Base-by-base conservation (phyloP, 2,113 vertebrate genomes). In the Rhegmatorhina hoffmannsi region DNA sequence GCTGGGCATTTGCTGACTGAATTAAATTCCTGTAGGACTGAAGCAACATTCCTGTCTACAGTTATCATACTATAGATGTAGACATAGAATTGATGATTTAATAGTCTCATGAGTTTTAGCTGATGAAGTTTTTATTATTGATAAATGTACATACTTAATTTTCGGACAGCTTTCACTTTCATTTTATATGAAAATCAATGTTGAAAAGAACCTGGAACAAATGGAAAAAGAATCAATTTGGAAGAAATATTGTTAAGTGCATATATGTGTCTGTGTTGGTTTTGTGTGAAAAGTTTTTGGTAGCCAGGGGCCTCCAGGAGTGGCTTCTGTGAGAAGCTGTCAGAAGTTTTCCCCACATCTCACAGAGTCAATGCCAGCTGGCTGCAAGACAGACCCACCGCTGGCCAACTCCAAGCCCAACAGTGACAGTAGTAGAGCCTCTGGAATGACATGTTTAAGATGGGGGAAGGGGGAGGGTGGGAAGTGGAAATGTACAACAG, bases 321-420 rank as follows among this genome's bases (percentile, higher is more conserved):
- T 38, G 28, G 13, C 13, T 46, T 46, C 13, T 40, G 16, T 13
- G 13, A 60, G 53, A n/a, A 52, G 25, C 8, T 38, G 15, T 20
- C 44, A 75, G 87, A n/a, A 53, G 38, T 10, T 59, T 66, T 15
- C 33, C 15, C 4, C 6, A 4, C 11, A 16, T 82, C 24, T 53
- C 53, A 21, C 19, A 25, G 28, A 36, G 20, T 6, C 1, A 5
- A 40, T 46, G 38, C 5, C 24, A 24, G 12, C 0, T 17, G 26
- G 15, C 52, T 67, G 36, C 23, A 24, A 11, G 13, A 38, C 18
- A 59, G 46, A n/a, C 43, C 28, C 53, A 46, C 5, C 2, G 8
- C 53, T n/a, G 60, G 33, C 18, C 1, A 0, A 59, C 38, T 18
- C 15, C 13, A 6, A 66, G 26, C 26, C 38, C 60, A 21, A 16